Base-by-base conservation (phyloP, 2,797 vertebrate genomes). In the Perodicticus potto region DNA sequence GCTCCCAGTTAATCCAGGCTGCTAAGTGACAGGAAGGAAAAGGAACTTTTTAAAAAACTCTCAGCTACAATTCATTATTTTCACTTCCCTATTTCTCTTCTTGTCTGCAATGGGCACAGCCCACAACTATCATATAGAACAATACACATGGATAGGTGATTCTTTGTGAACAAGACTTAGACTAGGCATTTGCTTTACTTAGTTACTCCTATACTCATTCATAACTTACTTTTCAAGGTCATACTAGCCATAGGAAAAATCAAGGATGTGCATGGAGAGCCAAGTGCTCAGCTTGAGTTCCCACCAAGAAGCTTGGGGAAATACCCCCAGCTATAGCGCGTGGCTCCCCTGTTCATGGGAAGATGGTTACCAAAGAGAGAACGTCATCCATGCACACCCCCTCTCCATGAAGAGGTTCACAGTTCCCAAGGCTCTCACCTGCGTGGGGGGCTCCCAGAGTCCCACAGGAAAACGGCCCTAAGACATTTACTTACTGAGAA, bases 321-420 rank as follows among this genome's bases (percentile, higher is more conserved):
- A n/a, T 32, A 32, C 29, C 20, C 20, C 7, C 19, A 45, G 1
- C 25, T 40, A 55, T 40, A 20, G 17, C 14, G 23, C 45, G 45
- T 27, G 69, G n/a, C 65, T 17, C 5, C 6, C 23, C 32, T 17
- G 32, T 76, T 3, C 12, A 22, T 0, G 3, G 6, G 34, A 67
- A 63, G 29, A 10, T 27, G 55, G 57, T 40, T 61, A 53, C 4
- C 7, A 10, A 17, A 5, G 12, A 34, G 43, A 85, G 27, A 55
- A 22, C 7, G 4, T 22, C 59, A 25, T n/a, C 76, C 53, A 7
- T 17, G 0, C 9, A 29, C 23, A n/a, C 63, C 0, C 0, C 25
- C 9, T 80, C 57, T 80, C 49, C 2, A 5, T 0, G 3, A 16
- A 53, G 32, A 53, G 57, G 53, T 40, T 5, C 77, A 17, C 3